Evolutionary conservation across 2,113 vertebrate species (phyloP).

Genomic region (Bos indicus): DNA sequence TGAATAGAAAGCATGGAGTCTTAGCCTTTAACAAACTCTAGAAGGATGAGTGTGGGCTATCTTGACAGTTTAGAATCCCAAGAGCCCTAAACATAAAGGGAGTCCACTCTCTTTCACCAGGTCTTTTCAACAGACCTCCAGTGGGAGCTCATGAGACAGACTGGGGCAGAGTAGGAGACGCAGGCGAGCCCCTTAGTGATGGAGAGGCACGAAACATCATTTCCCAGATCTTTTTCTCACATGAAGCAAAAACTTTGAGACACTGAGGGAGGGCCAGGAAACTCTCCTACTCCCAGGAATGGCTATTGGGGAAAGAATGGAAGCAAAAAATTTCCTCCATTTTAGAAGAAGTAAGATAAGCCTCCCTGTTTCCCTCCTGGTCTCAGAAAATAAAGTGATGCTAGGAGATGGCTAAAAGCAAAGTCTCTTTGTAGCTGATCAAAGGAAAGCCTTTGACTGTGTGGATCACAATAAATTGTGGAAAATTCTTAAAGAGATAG

Average conservation of each 20-base stretch:
- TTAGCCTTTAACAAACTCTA: neutral
- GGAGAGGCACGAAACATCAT: neutral
- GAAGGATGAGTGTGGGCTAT: neutral
- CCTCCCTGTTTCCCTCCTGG: neutral
- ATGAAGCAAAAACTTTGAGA: neutral
- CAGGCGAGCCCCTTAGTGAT: neutral
- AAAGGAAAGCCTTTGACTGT: neutral
- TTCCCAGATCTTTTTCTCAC: neutral
- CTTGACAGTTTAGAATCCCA: neutral
- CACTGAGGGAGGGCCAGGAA: neutral
- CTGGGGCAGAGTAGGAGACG: neutral
- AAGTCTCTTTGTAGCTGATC: neutral
- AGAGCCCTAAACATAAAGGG: neutral
- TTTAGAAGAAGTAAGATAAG: neutral
- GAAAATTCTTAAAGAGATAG: neutral
- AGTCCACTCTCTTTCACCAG: neutral
- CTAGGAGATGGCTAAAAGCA: neutral
- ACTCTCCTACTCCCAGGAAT: neutral
- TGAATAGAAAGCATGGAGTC: neutral
- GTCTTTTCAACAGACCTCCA: neutral
- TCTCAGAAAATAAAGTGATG: neutral
- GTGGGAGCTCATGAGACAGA: neutral
- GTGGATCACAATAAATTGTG: neutral
- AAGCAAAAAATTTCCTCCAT: neutral
- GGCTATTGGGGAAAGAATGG: neutral